Conservation (phyloP, 2,113 vertebrate genomes). For the Gavialis gangeticus region DNA sequence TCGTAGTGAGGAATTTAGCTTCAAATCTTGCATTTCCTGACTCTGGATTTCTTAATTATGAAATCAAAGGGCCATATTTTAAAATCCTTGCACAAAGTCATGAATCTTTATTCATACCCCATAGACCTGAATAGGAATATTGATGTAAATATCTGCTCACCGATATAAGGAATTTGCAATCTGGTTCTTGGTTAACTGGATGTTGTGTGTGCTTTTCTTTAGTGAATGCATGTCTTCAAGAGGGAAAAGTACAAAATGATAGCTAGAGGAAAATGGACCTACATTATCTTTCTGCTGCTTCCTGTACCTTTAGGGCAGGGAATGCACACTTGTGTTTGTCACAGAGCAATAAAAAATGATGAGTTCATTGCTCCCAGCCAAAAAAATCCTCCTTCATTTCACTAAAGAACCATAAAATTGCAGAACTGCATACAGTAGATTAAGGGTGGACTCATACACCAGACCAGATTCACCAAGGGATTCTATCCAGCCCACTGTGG, state of each 20-base stretch:
- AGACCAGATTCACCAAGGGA: no score
- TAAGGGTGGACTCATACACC: no score
- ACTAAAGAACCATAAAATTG: neutral
- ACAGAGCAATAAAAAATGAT: neutral
- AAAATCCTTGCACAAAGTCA: neutral
- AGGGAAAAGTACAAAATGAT: neutral
- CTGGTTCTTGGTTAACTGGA: neutral
- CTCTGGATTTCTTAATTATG: neutral
- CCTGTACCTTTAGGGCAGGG: neutral
- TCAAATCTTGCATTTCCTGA: conserved; percentile 10
- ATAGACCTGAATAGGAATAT: neutral
- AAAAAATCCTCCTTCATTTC: neutral
- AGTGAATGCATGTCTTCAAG: neutral
- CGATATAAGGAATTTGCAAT: neutral
- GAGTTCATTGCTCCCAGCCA: neutral
- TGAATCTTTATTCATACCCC: neutral
- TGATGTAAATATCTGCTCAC: neutral
- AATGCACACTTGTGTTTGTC: neutral
- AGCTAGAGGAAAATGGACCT: accelerated
- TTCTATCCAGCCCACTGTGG: no score
- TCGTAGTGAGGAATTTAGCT: conserved; percentile 27
- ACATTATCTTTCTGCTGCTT: neutral
- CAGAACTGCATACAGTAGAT: no score
- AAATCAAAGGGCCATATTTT: neutral
- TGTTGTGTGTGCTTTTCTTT: neutral